Base-by-base conservation (phyloP, 2,797 vertebrate genomes). In the Rallus crepitans region DNA sequence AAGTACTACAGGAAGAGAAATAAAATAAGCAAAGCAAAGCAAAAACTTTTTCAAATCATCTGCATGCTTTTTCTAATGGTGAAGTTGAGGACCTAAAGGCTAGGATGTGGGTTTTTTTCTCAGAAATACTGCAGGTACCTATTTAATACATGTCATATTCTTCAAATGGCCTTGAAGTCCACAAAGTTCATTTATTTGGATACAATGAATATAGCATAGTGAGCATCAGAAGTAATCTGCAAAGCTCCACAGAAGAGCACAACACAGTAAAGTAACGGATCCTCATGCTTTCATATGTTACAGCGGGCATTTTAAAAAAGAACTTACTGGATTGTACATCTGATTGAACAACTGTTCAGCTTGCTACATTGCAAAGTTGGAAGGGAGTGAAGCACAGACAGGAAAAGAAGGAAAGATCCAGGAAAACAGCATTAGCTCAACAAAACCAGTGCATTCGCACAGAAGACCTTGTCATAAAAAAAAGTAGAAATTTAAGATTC, bases 271-370 rank as follows among this genome's bases (percentile, higher is more conserved):
- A 89, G 94, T 89, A 90, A 96, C 82, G 94, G 97, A 98, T 99
- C 99, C 98, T 99, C 99, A 99, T 99, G 99, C 99, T 98, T 99
- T 98, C 98, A 98, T 98, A 98, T 98, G 98, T 98, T 99, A 98
- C 98, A 98, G 97, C 97, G 96, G 97, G 97, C 98, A 97, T 96
- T 98, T 98, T 90, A 94, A 96, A 97, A 98, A 98, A 97, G 78
- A 97, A 99, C 99, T 99, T 99, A 99, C 99, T 98, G 99, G 99
- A 97, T 98, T 99, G 99, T 99, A 99, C 99, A 99, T 99, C 98
- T 99, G 99, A 99, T 99, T 99, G 99, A 99, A 99, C 98, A 99
- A 99, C 98, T 99, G 99, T 98, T 99, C 99, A 98, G 99, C 99
- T 99, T 99, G 99, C 99, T 99, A 99, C 98, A 99, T 99, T 98